These are phyloP conservation scores for Origma solitaria DNA, from an alignment of 2,113 vertebrate species.

Conservation along the genomic window DNA sequence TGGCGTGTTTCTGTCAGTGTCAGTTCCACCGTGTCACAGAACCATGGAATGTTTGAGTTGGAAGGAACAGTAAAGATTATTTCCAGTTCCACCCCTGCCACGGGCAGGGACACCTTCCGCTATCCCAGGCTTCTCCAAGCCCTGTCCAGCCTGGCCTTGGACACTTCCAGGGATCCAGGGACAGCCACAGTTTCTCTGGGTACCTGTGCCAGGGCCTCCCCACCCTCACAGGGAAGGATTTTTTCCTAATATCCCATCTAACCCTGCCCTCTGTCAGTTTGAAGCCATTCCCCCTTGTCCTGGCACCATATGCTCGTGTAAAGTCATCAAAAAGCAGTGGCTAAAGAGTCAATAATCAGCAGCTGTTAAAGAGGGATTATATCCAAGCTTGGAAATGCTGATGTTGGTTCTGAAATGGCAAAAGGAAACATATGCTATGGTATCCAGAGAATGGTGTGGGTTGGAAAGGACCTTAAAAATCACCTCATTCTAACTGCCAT, in stretches of 20 bases:
- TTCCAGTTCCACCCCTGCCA: background rate
- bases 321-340: background rate
- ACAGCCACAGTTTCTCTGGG: background rate
- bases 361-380: background rate
- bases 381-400: background rate
- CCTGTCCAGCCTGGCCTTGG: rapidly evolving
- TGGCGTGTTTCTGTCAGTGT: background rate
- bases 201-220: rapidly evolving
- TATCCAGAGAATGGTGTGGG: background rate
- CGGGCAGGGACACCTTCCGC: background rate
- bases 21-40: background rate
- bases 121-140: rapidly evolving
- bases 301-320: background rate
- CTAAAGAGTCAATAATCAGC: background rate
- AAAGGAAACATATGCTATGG: background rate
- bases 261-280: background rate
- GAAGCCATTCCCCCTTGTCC: background rate
- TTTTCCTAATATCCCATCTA: background rate
- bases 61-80: background rate
- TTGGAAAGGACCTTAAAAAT: background rate
- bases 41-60: background rate
- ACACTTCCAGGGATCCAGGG: background rate
- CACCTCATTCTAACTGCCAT: background rate
- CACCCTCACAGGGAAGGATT: background rate
- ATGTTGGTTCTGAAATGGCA: background rate